Evolutionary conservation across 2,113 vertebrate genomes (phyloP).

Genomic region (Toxostoma redivivum): DNA sequence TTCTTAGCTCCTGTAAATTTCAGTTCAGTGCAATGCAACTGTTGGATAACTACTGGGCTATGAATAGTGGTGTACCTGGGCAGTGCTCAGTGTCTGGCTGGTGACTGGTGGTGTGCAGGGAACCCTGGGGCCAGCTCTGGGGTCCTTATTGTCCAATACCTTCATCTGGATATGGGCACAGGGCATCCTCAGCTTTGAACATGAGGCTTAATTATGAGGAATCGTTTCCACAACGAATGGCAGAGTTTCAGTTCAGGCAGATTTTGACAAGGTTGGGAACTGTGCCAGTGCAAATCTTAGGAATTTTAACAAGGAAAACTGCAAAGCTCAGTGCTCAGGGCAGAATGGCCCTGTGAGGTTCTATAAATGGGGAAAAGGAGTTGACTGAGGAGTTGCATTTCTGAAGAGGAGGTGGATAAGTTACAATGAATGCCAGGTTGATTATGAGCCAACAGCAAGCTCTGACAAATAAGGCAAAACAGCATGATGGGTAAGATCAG

Average conservation of each 20-base stretch:
- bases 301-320: neutral
- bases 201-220: neutral
- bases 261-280: neutral
- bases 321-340: accelerated
- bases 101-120: neutral
- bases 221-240: neutral
- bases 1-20: neutral
- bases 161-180: neutral
- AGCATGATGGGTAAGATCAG: neutral
- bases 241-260: neutral
- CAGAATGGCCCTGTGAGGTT: neutral
- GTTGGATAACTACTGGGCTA: neutral
- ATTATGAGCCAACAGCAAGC: neutral
- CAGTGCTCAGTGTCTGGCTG: neutral
- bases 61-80: neutral
- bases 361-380: neutral
- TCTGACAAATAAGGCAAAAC: neutral
- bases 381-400: neutral
- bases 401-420: neutral
- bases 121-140: neutral
- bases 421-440: neutral
- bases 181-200: neutral
- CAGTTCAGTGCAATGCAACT: neutral
- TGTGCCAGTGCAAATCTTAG: neutral
- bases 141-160: neutral